Evolutionary conservation across 2,888 invertebrate genomes (phyloP).

Genomic region (Bellardia bayeri): DNA sequence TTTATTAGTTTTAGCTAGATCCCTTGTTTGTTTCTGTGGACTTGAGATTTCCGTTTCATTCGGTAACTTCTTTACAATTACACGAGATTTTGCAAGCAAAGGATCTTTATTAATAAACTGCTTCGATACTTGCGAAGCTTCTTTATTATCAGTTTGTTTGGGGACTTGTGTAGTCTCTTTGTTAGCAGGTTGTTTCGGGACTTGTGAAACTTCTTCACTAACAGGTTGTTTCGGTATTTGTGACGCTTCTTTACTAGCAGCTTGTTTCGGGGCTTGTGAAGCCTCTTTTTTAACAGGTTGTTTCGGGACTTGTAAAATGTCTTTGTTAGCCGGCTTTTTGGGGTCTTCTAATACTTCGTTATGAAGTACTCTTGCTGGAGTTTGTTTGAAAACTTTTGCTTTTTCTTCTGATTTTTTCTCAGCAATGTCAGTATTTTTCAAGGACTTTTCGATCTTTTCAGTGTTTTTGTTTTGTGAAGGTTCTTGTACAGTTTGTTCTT

Average conservation of each 20-base stretch:
- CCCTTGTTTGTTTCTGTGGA: not conserved
- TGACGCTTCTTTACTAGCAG: not conserved
- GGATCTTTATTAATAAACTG: not conserved
- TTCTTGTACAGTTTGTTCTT: not conserved
- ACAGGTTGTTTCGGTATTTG: not conserved
- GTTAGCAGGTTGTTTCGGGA: not conserved
- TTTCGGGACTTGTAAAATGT: too few relatives aligned
- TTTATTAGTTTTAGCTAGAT: constrained; percentile 8
- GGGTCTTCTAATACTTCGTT: not conserved
- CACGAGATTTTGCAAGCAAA: not conserved
- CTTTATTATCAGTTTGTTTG: not conserved
- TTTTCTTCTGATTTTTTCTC: constrained; percentile 28
- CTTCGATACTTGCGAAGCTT: too few relatives aligned
- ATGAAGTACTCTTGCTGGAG: constrained; percentile 6
- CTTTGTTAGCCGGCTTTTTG: not conserved
- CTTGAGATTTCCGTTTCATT: not conserved
- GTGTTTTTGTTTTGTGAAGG: constrained; percentile 10
- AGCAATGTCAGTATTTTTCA: not conserved
- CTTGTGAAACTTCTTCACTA: not conserved
- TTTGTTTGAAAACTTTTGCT: not conserved
- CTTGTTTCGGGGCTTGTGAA: too few relatives aligned
- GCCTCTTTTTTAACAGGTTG: not conserved
- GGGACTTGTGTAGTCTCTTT: not conserved
- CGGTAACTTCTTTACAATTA: not conserved
- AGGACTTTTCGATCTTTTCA: not conserved